These are phyloP conservation scores for Parelbella ahira DNA, from an alignment of 2,888 invertebrate species.

Conservation along the genomic window DNA sequence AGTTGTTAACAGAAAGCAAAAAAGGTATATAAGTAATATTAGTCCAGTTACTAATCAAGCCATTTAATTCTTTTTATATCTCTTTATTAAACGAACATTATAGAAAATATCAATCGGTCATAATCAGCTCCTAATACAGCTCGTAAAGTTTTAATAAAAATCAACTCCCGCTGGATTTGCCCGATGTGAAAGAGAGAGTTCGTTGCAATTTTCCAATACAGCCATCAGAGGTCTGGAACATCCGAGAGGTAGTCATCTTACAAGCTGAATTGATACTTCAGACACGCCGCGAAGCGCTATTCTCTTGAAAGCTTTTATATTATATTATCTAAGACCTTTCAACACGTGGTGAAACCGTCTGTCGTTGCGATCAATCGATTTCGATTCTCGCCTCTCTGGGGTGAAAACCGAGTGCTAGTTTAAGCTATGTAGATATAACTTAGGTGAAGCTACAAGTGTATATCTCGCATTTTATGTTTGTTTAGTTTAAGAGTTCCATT, in stretches of 20 bases:
- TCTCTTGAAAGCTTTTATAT: constrained; percentile 80
- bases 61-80: too few relatives aligned
- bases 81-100: constrained; percentile 4
- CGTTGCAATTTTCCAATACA: constrained; percentile 73
- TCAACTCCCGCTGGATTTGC: constrained; percentile 53
- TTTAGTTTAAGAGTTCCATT: neutral
- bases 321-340: constrained; percentile 77
- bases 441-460: constrained; percentile 10
- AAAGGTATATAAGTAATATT: too few relatives aligned
- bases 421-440: constrained; percentile 34
- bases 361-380: constrained; percentile 70
- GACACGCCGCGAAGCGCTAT: constrained; percentile 70
- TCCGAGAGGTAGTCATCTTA: constrained; percentile 68
- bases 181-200: constrained; percentile 37
- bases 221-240: constrained; percentile 60
- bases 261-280: constrained; percentile 79
- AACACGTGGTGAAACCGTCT: constrained; percentile 73
- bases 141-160: constrained; percentile 68
- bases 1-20: too few relatives aligned
- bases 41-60: too few relatives aligned
- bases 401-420: constrained; percentile 48
- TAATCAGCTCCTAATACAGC: constrained; percentile 23
- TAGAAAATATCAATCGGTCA: constrained; percentile 4
- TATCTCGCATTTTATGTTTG: constrained; percentile 2
- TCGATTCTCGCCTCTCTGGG: constrained; percentile 62